Percentiles rank a stretch among this genome's conserved stretches.
Evolutionary conservation across 1,140 invertebrate genomes (phyloP).

Genomic region (Mesaphorura yosii): DNA sequence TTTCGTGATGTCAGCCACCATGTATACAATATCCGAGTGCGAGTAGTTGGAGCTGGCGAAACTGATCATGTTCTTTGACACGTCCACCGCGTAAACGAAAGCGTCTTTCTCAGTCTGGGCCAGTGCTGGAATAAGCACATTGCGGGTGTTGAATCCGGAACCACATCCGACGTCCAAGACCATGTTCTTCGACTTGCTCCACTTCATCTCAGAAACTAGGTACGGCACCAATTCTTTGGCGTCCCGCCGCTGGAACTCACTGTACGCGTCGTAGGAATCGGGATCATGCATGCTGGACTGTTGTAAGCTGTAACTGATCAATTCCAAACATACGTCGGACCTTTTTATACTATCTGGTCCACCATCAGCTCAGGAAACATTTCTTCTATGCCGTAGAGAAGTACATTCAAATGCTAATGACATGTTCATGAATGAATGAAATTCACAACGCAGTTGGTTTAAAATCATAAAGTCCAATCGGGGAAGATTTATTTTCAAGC

Average conservation of each 20-base stretch:
- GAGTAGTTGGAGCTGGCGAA: slow-evolving; percentile 25
- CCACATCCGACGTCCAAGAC: slow-evolving; percentile 31
- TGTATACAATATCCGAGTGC: slow-evolving; percentile 25
- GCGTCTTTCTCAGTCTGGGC: not conserved
- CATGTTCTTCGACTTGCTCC: slow-evolving; percentile 9
- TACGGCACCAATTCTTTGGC: slow-evolving; percentile 26
- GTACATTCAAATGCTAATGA: no score
- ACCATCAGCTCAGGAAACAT: no score
- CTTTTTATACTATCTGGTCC: no score
- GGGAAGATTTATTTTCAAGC: no score
- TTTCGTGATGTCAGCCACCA: slow-evolving; percentile 26
- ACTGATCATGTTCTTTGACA: slow-evolving; percentile 29
- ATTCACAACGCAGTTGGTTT: no score
- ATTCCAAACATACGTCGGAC: no score
- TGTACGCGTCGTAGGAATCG: slow-evolving; percentile 29
- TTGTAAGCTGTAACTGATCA: no score
- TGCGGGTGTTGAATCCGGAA: slow-evolving; percentile 26
- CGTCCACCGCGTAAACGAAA: slow-evolving; percentile 22
- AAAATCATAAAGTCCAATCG: no score
- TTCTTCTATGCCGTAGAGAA: no score
- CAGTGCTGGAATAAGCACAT: slow-evolving; percentile 21
- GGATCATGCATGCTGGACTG: slow-evolving; percentile 29
- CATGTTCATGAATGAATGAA: no score
- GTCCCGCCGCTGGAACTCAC: slow-evolving; percentile 27
- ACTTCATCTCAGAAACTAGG: slow-evolving; percentile 24